Conservation (phyloP, 2,113 vertebrate species). For the Paralichthys olivaceus region DNA sequence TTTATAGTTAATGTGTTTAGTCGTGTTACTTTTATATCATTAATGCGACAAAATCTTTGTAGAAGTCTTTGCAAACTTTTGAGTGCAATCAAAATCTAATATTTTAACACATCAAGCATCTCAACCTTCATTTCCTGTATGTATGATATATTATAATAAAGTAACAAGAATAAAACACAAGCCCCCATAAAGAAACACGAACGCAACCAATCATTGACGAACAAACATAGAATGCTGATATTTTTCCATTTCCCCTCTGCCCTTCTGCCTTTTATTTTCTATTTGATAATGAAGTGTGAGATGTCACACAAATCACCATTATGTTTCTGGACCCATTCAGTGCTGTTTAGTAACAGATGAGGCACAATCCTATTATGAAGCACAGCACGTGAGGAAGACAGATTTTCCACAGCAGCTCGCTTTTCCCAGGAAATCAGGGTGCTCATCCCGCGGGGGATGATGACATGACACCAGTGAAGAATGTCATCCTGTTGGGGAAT, state of each 20-base stretch:
- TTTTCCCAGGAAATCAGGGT: slow-evolving; percentile 9
- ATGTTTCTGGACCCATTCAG: neutral
- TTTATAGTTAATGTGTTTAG: no score
- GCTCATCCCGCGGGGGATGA: slow-evolving; percentile 9
- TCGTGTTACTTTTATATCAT: no score
- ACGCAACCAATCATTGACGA: no score
- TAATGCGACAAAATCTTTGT: no score
- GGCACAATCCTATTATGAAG: slow-evolving; percentile 23
- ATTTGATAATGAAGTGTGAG: neutral
- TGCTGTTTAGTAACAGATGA: slow-evolving; percentile 25
- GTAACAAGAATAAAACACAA: no score
- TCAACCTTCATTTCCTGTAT: neutral
- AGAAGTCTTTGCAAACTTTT: no score
- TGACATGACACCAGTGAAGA: neutral
- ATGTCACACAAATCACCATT: neutral
- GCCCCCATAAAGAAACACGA: no score
- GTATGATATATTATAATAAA: neutral
- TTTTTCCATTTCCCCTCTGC: neutral
- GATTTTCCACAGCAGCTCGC: slow-evolving; percentile 42
- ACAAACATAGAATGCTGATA: no score
- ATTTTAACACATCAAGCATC: no score
- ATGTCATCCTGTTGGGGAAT: neutral
- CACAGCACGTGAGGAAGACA: neutral
- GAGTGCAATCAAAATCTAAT: no score
- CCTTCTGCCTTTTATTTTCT: neutral